Evolutionary conservation across 1,140 invertebrate genomes (phyloP).

Genomic region (Drepana arcuata): DNA sequence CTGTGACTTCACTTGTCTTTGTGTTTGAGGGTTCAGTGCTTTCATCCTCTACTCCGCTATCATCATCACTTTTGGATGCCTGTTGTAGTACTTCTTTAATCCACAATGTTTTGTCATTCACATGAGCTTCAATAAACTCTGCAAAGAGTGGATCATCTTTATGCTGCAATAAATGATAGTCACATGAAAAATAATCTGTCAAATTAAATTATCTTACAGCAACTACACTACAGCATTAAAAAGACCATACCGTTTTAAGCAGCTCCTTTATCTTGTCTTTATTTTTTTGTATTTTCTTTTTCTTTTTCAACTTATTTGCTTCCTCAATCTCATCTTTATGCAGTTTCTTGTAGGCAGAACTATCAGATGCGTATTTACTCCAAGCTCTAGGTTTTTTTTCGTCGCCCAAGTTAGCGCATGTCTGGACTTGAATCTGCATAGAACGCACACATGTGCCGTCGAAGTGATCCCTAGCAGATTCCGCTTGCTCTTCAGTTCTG

Average conservation of each 20-base stretch:
- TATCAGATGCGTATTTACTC: conserved; percentile 88
- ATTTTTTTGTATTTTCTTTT: conserved; percentile 65
- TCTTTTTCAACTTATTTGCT: conserved; percentile 18
- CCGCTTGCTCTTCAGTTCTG: conserved; percentile 84
- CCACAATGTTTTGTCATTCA: conserved; percentile 77
- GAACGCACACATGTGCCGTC: conserved; percentile 89
- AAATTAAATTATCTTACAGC: too few relatives aligned
- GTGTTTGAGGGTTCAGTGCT: too few relatives aligned
- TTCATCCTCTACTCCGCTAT: conserved; percentile 50
- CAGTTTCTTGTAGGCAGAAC: conserved; percentile 74
- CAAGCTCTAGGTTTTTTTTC: conserved; percentile 88
- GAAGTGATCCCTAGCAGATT: conserved; percentile 82
- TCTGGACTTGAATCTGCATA: conserved; percentile 83
- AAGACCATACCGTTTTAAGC: conserved; percentile 73
- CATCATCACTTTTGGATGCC: conserved; percentile 46
- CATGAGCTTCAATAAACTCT: conserved; percentile 89
- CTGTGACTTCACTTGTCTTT: conserved; percentile 24
- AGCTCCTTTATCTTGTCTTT: conserved; percentile 74
- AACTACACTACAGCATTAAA: conserved; percentile 9
- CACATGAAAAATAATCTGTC: too few relatives aligned
- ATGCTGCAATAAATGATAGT: too few relatives aligned
- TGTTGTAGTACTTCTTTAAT: conserved; percentile 76
- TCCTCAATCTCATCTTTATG: conserved; percentile 49
- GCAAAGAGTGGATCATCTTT: conserved; percentile 91
- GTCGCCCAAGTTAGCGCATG: conserved; percentile 84